phyloP scores from a whole-genome alignment of 2,113 vertebrate genomes.

The Paracanthobrama guichenoti region DNA sequence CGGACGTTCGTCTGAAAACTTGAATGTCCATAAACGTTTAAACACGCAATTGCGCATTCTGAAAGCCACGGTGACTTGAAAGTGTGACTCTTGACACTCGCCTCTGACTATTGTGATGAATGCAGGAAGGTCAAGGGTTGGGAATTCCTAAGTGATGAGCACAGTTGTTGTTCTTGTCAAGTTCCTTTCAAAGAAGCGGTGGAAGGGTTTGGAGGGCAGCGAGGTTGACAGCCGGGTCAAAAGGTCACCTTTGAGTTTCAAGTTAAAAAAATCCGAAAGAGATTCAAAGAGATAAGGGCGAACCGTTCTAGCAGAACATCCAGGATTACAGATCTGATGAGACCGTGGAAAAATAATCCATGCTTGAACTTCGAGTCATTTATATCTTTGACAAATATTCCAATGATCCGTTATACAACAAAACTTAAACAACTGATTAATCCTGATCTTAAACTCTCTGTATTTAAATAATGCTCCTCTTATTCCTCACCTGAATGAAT shows the following conservation, averaged over 20 bases:
- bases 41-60: not conserved
- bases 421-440: not conserved
- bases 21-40: not conserved
- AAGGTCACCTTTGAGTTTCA: constrained; percentile 73
- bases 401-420: not conserved
- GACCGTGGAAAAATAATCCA: not conserved
- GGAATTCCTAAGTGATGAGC: constrained; percentile 68
- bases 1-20: not conserved
- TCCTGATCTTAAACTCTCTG: too few relatives aligned
- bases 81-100: constrained; percentile 43
- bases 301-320: constrained; percentile 32
- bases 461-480: too few relatives aligned
- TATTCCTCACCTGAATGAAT: too few relatives aligned
- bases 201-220: constrained; percentile 54
- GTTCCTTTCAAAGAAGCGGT: constrained; percentile 62
- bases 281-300: constrained; percentile 35
- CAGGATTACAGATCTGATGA: not conserved
- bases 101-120: constrained; percentile 38
- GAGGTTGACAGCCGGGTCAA: constrained; percentile 69
- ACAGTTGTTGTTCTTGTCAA: constrained; percentile 64
- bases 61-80: constrained; percentile 25
- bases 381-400: not conserved
- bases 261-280: constrained; percentile 50
- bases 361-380: not conserved
- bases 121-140: constrained; percentile 59